Base-by-base conservation (phyloP, 2,888 invertebrate species). In the Ctenicera cuprea region DNA sequence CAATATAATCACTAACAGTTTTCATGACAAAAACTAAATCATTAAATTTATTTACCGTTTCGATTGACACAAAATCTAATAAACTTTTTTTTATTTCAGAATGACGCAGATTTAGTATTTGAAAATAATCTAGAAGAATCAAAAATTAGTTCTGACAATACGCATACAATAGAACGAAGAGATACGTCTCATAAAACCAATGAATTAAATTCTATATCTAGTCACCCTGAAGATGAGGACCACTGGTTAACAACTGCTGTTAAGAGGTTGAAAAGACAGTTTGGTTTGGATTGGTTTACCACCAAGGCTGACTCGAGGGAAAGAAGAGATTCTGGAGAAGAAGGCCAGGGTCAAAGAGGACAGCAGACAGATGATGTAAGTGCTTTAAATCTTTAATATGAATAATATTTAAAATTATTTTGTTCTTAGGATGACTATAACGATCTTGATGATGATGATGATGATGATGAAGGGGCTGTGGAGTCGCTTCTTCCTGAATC, bases 71-170 rank as follows among this genome's bases (percentile, higher is more conserved):
- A n/a, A n/a, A n/a, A n/a, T n/a, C n/a, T n/a, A n/a, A n/a, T n/a
- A n/a, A n/a, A n/a, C n/a, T 7, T 54, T n/a, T 54, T 30, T 30
- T 48, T 18, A 54, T 87, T 87, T 26, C 85, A 88, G 88, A 80
- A 82, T 75, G 86, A 87, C 76, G 82, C 85, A 38, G 88, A 87
- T 78, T 79, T 87, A 81, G 85, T 87, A 66, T 87, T 88, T 78
- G 88, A 87, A 77, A 84, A 75, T 71, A 74, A 77, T 76, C 76
- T 83, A 82, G 84, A 85, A 71, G 78, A 81, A 78, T 78, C 81
- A 78, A 82, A 84, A 79, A 79, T 77, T 79, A 78, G 77, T 71
- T 67, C 76, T 63, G 78, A 82, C 64, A 79, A 78, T 69, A 81
- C 82, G 45, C 82, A 81, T 63, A 82, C 82, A 75, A 82, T 83